Conservation (phyloP, 2,888 invertebrate species). For the Minunthozetes semirufus region DNA sequence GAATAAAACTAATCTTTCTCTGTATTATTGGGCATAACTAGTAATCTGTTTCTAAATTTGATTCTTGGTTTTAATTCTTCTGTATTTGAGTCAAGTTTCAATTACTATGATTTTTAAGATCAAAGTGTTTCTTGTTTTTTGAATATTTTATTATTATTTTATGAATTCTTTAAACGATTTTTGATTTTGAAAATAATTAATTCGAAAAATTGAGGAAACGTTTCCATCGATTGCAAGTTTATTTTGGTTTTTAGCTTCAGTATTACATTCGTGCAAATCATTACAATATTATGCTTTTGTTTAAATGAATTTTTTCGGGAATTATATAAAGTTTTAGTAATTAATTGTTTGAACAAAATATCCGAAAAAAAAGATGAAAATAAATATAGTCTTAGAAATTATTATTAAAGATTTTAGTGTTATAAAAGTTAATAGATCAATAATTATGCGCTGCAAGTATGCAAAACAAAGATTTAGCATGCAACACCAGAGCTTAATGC, state of each 20-base stretch:
- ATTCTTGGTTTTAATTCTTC: background rate
- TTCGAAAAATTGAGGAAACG: background rate
- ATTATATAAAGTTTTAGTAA: too few relatives aligned
- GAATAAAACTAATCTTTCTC: too few relatives aligned
- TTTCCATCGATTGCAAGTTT: background rate
- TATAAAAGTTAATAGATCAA: too few relatives aligned
- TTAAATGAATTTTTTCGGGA: background rate
- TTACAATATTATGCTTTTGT: background rate
- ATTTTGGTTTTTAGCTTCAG: background rate
- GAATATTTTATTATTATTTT: background rate
- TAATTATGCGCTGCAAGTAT: too few relatives aligned
- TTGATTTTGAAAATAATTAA: background rate
- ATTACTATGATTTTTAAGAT: background rate
- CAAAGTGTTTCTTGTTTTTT: background rate
- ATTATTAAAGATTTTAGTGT: too few relatives aligned
- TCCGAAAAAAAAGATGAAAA: too few relatives aligned
- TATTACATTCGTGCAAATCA: background rate
- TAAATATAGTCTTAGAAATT: too few relatives aligned
- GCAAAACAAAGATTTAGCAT: too few relatives aligned
- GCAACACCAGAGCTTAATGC: too few relatives aligned
- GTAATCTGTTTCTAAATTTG: too few relatives aligned
- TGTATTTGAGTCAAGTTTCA: background rate
- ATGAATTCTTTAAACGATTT: background rate
- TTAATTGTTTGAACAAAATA: background rate
- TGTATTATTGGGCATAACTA: too few relatives aligned